Conservation (phyloP, 2,797 vertebrate species). For the Sebastes diploproa region DNA sequence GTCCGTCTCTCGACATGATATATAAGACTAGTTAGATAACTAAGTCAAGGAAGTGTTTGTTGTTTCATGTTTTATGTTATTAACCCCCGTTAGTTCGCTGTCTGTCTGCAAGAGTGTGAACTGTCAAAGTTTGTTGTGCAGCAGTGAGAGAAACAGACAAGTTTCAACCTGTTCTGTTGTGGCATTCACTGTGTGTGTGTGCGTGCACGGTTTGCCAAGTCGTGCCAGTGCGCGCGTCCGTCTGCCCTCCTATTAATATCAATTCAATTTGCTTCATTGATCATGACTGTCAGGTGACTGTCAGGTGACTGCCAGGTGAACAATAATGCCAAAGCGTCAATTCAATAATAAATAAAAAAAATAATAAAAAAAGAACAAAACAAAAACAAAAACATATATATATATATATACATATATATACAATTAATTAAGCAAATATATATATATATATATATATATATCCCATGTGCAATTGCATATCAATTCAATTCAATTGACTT, state of each 20-base stretch:
- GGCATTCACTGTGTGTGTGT: slow-evolving; percentile 23
- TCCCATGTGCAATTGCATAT: no score
- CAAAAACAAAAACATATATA: no score
- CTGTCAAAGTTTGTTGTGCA: slow-evolving; percentile 67
- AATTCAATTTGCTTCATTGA: no score
- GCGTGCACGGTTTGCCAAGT: slow-evolving; percentile 50
- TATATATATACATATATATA: no score
- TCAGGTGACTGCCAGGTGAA: no score
- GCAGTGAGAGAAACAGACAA: slow-evolving; percentile 31
- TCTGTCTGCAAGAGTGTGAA: not conserved
- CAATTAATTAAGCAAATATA: no score
- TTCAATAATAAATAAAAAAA: no score
- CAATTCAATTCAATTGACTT: no score
- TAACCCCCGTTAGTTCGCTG: not conserved
- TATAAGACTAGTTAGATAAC: slow-evolving; percentile 71
- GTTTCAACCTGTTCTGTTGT: slow-evolving; percentile 68
- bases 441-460: no score
- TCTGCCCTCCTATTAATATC: not conserved
- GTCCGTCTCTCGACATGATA: slow-evolving; percentile 66
- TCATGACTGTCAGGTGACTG: no score
- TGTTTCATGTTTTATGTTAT: not conserved
- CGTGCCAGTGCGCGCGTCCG: slow-evolving; percentile 57
- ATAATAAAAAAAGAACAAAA: no score
- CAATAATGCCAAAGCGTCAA: no score
- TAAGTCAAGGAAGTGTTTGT: slow-evolving; percentile 49